Evolutionary conservation across 2,888 invertebrate species (phyloP), one percentile per base, ranked within the genome.

Genomic region (Polia nebulosa): DNA sequence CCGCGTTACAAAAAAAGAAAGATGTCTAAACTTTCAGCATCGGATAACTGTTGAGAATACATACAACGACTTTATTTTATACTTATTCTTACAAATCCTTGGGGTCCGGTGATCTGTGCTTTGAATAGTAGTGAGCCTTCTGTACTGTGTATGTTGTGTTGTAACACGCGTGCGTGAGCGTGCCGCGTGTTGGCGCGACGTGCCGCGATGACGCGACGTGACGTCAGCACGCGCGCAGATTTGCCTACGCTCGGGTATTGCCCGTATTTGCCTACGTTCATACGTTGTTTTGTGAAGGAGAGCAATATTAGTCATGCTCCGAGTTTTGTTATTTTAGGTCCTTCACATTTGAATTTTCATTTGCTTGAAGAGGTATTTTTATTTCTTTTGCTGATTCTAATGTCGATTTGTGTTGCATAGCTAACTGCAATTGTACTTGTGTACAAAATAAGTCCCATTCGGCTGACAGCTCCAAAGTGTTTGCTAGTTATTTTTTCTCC

Each of bases 181-280:
- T 60, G 53, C 67, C 76, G 68, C 79, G 34, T 67, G 62, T 56
- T 6, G 41, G 64, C 25, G 68, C 66, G 71, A 62, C 73, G 72
- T 84, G 78, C 53, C 81, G 81, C 61, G 69, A 49, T 53, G 61
- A 55, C 45, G 55, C 58, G 61, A 5, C 34, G 53, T 66, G 72
- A 71, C 76, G 80, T 83, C 80, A 82, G 80, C 84, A 73, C 51
- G 62, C 81, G 84, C 67, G 76, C 47, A 63, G 62, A 70, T 70
- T 81, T 76, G 68, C 81, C 49, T 63, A 68, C 60, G 60, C 44
- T 45, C 61, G 57, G 29, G 62, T 72, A 65, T 82, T 68, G 80
- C 56, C 66, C 64, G 64, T 74, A 81, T 83, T 83, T 81, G 71
- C 84, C 53, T 78, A 67, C 64, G 68, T 63, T 76, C 82, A 44